These are phyloP conservation scores for Saccostrea cuccullata DNA, from an alignment of 1,140 invertebrate species.

Conservation along the genomic window DNA sequence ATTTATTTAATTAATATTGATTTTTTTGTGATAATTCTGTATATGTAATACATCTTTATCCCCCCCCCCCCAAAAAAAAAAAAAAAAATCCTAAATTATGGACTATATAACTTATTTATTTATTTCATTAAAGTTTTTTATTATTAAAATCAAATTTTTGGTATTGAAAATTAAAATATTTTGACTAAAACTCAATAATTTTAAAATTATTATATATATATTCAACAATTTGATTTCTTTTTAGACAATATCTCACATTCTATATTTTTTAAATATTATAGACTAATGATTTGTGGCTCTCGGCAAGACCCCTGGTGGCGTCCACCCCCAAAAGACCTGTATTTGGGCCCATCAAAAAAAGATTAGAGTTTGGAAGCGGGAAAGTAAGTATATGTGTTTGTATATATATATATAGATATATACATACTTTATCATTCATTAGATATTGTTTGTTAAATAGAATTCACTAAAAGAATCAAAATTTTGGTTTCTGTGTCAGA, in stretches of 20 bases:
- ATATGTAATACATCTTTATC: not conserved
- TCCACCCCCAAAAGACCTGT: not conserved
- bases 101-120: too few species aligned
- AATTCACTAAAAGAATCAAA: not conserved
- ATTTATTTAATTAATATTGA: not conserved
- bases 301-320: not conserved
- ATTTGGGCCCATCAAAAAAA: not conserved
- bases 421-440: too few species aligned
- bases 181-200: not conserved
- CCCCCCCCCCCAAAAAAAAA: not conserved
- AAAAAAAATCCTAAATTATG: not conserved
- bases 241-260: not conserved
- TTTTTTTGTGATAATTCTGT: not conserved
- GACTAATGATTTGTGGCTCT: not conserved
- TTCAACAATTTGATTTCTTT: not conserved
- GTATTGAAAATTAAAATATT: too few species aligned
- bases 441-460: not conserved
- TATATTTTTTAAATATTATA: not conserved
- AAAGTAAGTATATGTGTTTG: not conserved
- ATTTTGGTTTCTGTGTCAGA: not conserved
- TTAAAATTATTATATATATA: not conserved
- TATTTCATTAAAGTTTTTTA: too few species aligned
- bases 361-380: not conserved
- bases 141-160: too few species aligned
- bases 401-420: not conserved